Conservation (phyloP, 2,888 invertebrate species). For the Podotricha telesiphe region DNA sequence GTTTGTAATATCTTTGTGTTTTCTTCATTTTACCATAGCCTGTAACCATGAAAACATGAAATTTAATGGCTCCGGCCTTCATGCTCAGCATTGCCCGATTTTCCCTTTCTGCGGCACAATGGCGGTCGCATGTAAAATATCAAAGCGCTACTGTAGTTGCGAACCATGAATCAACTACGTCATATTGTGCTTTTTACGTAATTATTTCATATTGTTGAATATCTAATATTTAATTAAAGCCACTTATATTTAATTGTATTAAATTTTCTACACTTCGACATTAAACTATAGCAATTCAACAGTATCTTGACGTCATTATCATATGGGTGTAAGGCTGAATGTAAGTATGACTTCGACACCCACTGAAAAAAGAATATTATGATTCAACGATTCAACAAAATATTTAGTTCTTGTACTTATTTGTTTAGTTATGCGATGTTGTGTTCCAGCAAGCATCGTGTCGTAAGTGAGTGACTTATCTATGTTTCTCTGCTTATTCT, state of each 20-base stretch:
- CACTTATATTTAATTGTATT: not conserved
- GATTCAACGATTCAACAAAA: too few relatives aligned
- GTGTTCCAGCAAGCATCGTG: not conserved
- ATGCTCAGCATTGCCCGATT: conserved; percentile 50
- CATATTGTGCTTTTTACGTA: not conserved
- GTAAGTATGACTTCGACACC: too few relatives aligned
- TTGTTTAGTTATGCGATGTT: too few relatives aligned
- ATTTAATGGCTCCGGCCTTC: conserved; percentile 44
- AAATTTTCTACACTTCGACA: too few relatives aligned
- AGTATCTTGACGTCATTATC: too few relatives aligned
- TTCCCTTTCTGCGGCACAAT: conserved; percentile 56
- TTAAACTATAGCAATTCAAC: too few relatives aligned
- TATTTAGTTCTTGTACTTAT: too few relatives aligned
- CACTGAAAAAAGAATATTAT: too few relatives aligned
- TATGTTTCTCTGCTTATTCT: not conserved
- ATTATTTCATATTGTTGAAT: not conserved
- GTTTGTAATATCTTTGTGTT: conserved; percentile 18
- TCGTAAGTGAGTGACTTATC: not conserved
- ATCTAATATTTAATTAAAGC: not conserved
- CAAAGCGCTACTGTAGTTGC: not conserved
- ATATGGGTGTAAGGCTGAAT: too few relatives aligned
- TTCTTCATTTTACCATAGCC: conserved; percentile 20
- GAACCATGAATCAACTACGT: not conserved
- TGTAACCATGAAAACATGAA: conserved; percentile 48
- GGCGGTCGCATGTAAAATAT: conserved; percentile 35